These are phyloP conservation scores for Propithecus coquereli DNA, from an alignment of 2,113 vertebrate species.

Conservation along the genomic window DNA sequence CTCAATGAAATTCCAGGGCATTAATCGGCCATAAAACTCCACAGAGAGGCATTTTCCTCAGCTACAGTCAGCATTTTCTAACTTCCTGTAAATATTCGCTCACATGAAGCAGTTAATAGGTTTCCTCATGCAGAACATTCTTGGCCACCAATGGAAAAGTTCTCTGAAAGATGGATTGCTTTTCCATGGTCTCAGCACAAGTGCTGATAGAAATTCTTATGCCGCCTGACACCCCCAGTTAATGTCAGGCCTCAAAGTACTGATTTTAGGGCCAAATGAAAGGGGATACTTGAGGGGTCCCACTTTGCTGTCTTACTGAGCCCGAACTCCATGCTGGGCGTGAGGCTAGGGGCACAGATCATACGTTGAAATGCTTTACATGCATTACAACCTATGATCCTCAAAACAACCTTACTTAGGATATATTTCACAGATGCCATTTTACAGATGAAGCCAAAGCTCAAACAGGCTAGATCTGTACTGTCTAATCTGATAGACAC, in stretches of 20 bases:
- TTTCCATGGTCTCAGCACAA: conserved; percentile 72
- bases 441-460: background rate
- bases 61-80: conserved; percentile 80
- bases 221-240: conserved; percentile 70
- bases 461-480: background rate
- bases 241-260: conserved; percentile 52
- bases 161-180: conserved; percentile 76
- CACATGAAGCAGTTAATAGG: conserved; percentile 79
- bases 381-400: background rate
- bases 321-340: background rate
- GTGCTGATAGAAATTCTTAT: conserved; percentile 61
- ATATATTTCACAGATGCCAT: background rate
- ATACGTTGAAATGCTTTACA: background rate
- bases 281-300: background rate
- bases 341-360: too few relatives aligned
- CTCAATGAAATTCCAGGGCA: conserved; percentile 77
- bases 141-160: conserved; percentile 75
- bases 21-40: conserved; percentile 74
- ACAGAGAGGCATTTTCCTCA: conserved; percentile 71
- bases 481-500: background rate
- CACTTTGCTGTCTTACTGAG: background rate
- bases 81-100: conserved; percentile 78
- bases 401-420: background rate
- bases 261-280: conserved; percentile 62
- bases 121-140: conserved; percentile 83